These are phyloP conservation scores for Oopsacas minuta DNA, from an alignment of 37 sponge, comb jelly and placozoan genomes.

Conservation along the genomic window DNA sequence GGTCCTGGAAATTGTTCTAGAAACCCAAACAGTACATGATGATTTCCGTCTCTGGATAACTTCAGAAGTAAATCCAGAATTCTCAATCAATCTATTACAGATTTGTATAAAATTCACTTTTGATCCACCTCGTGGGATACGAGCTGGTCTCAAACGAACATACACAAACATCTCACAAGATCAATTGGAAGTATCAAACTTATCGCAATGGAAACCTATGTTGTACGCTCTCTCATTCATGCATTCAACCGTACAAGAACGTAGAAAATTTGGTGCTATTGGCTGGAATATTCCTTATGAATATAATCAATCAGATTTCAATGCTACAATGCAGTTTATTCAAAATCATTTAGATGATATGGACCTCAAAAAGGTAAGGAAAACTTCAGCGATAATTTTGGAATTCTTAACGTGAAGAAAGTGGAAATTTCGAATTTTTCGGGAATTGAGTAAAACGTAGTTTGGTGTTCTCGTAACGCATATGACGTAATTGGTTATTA, in stretches of 20 bases:
- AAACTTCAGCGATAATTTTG: no score
- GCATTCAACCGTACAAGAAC: slow-evolving; percentile 94
- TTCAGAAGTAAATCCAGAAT: slow-evolving; percentile 90
- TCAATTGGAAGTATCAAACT: slow-evolving; percentile 76
- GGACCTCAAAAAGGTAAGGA: slow-evolving; percentile 73
- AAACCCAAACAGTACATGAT: slow-evolving; percentile 63
- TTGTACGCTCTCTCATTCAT: slow-evolving; percentile 88
- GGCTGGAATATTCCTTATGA: slow-evolving; percentile 99
- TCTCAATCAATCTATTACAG: slow-evolving; percentile 86
- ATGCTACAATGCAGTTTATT: slow-evolving; percentile 89
- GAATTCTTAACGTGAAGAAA: no score
- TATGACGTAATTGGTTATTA: no score
- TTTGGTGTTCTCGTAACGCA: no score
- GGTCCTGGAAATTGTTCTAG: slow-evolving; percentile 57
- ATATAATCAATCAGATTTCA: slow-evolving; percentile 95
- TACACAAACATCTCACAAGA: slow-evolving; percentile 82
- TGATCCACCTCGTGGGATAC: slow-evolving; percentile 92
- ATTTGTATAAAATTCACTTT: slow-evolving; percentile 84
- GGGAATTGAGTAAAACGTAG: no score
- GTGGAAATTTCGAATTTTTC: no score
- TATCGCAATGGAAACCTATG: slow-evolving; percentile 84
- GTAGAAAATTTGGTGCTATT: slow-evolving; percentile 94
- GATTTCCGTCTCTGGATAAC: slow-evolving; percentile 80
- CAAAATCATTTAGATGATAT: slow-evolving; percentile 98
- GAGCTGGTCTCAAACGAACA: slow-evolving; percentile 89